These are phyloP conservation scores for Pleuronectes platessa DNA, from an alignment of 2,113 vertebrate species.

Conservation along the genomic window DNA sequence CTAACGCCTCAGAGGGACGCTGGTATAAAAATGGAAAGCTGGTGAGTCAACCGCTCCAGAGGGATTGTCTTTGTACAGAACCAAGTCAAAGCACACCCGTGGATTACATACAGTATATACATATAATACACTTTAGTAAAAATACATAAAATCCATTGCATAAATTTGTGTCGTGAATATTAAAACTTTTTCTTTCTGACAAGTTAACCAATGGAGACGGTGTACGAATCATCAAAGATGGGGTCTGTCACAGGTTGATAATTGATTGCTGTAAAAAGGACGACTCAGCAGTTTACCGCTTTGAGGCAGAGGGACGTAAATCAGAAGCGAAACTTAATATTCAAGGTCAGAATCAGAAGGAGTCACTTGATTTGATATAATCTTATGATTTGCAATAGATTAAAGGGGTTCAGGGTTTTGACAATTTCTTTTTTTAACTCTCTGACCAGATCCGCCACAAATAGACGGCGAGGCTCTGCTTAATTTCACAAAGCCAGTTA, in stretches of 20 bases:
- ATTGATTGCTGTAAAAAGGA: constrained; percentile 80
- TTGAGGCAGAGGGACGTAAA: constrained; percentile 85
- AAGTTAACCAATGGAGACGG: constrained; percentile 84
- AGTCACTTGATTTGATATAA: no score
- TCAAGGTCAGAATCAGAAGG: constrained; percentile 72
- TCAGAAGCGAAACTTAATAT: constrained; percentile 80
- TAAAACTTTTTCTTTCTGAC: constrained; percentile 11
- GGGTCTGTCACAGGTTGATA: constrained; percentile 81
- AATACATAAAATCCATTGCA: no score
- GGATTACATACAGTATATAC: no score
- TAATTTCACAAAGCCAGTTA: constrained; percentile 81
- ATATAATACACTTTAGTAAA: no score
- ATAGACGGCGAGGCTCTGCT: constrained; percentile 79
- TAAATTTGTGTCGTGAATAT: background rate
- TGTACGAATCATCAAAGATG: constrained; percentile 82
- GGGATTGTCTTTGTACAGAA: no score
- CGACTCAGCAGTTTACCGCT: constrained; percentile 86
- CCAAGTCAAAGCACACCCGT: no score
- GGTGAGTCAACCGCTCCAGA: constrained; percentile 72
- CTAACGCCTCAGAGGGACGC: constrained; percentile 74
- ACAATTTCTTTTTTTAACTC: background rate
- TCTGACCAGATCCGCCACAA: constrained; percentile 84
- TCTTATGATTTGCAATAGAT: background rate
- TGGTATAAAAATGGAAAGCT: constrained; percentile 90
- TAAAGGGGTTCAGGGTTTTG: background rate